Base-by-base conservation (phyloP, 2,797 vertebrate genomes). In the Diglossa cyanea region DNA sequence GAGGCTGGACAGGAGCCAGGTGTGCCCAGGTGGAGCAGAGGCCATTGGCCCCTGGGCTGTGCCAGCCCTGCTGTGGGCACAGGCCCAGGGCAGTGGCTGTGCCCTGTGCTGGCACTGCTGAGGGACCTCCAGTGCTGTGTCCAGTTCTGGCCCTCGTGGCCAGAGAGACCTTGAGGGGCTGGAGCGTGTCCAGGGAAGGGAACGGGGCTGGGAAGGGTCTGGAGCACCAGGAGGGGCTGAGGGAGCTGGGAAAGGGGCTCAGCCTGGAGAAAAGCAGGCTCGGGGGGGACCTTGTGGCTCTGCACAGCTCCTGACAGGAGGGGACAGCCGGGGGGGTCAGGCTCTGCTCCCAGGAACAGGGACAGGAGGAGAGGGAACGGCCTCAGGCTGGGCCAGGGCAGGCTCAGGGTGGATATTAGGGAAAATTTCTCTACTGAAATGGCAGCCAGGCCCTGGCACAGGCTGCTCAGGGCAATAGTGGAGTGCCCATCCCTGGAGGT, bases 391-490 rank as follows among this genome's bases (percentile, higher is more conserved):
- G 35, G 35, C 35, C 35, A 35, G 35, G 35, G 35, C 35, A 35
- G 4, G 40, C 40, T 17, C 33, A 70, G 54, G 28, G 0, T 26
- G 66, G 18, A 9, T 28, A 61, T 0, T 8, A 62, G 66, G 2
- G 45, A 21, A 39, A 62, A 82, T 71, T 82, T 71, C n/a, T 2
- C 0, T 57, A 2, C 39, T 23, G 47, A n/a, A 53, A 53, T 67
- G 8, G 57, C 4, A 40, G 0, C 7, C 42, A 55, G 58, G 42
- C 10, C 28, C 33, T 55, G 50, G 26, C 1, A 72, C 33, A 23
- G 5, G 39, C 39, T 81, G 11, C 40, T 33, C 42, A 25, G 25
- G 60, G 58, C 5, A 19, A 5, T 2, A 35, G 11, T 65, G 44
- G 16, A 35, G 42, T 57, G 0, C 45, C 23, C 71, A 67, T 25